Conservation (phyloP, 2,113 vertebrate species). For the Bos taurus region DNA sequence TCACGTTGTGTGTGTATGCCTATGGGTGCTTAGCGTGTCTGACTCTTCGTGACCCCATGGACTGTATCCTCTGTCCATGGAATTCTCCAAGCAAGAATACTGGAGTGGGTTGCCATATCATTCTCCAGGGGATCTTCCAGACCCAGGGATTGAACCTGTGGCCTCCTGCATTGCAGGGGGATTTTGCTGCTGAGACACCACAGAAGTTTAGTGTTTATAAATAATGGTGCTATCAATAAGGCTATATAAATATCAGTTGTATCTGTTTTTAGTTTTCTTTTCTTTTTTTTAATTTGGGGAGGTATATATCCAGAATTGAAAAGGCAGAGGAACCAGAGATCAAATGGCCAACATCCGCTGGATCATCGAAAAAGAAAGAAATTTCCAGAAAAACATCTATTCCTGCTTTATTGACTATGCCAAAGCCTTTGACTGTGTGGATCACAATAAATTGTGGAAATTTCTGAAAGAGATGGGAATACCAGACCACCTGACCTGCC, state of each 20-base stretch:
- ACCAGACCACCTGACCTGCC: background rate
- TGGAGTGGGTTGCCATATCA: background rate
- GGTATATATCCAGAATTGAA: background rate
- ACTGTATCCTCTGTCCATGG: background rate
- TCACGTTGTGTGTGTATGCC: background rate
- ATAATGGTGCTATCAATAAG: background rate
- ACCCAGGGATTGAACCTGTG: background rate
- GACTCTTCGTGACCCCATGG: background rate
- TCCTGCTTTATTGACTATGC: background rate
- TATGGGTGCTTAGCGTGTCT: background rate
- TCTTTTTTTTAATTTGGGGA: background rate
- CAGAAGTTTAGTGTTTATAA: background rate
- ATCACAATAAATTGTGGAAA: background rate
- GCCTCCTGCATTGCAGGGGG: background rate
- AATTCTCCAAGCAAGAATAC: background rate
- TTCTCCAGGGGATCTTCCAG: background rate
- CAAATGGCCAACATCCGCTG: background rate
- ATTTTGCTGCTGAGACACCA: background rate
- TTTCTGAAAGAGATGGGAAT: background rate
- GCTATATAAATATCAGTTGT: no score
- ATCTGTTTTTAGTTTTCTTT: background rate
- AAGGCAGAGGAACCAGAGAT: background rate
- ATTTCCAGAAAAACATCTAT: background rate
- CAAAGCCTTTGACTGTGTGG: background rate
- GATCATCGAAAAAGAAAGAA: background rate